These are phyloP conservation scores for Strix uralensis DNA, from an alignment of 2,113 vertebrate genomes.

Conservation along the genomic window DNA sequence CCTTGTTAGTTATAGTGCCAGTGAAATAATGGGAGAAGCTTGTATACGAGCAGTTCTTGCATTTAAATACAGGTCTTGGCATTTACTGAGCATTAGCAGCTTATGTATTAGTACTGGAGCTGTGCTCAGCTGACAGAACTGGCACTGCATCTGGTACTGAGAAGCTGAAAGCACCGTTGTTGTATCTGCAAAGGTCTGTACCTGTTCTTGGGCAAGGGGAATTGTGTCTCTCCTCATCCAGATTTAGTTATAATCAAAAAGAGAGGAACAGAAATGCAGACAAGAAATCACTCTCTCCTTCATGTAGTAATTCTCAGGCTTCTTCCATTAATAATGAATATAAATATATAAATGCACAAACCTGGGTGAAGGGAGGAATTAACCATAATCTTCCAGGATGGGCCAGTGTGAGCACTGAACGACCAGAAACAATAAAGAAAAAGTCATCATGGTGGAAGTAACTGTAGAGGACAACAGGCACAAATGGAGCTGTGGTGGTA, in stretches of 20 bases:
- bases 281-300: neutral
- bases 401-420: neutral
- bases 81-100: neutral
- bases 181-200: neutral
- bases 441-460: neutral
- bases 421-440: neutral
- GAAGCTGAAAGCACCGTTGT: neutral
- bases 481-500: rapidly evolving
- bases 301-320: neutral
- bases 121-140: neutral
- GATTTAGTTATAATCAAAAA: neutral
- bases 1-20: neutral
- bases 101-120: neutral
- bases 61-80: neutral
- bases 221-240: neutral
- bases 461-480: neutral
- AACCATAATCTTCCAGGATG: neutral
- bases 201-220: neutral
- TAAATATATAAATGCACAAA: neutral
- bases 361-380: neutral
- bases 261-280: neutral
- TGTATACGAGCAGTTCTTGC: neutral
- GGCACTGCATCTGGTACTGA: neutral
- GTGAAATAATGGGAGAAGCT: neutral
- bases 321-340: neutral